Base-by-base conservation (phyloP, 2,113 vertebrate genomes). In the Ciconia maguari region DNA sequence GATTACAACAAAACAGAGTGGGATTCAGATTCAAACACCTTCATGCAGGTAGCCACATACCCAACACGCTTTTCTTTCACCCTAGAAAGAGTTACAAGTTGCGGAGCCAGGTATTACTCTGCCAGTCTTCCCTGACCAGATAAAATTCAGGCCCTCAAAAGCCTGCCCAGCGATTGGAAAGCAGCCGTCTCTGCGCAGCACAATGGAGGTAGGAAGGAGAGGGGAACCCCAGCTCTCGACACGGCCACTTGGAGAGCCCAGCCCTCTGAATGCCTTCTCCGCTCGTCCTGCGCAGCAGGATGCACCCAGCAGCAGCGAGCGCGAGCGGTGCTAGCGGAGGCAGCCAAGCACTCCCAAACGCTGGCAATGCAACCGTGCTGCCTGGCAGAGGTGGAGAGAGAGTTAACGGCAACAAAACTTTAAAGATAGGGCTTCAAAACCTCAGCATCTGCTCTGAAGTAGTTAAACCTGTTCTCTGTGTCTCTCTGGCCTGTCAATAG, bases 171-270 rank as follows among this genome's bases (percentile, higher is more conserved):
- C 1, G 2, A 29, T 1, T 32, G n/a, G 32, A 58, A 84, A 93
- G 34, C 36, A 41, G n/a, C 48, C 0, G 0, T 38, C 65, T 61
- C 27, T 64, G 55, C n/a, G 64, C 6, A 26, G 19, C 0, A 0
- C 11, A 18, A 52, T 4, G 17, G 34, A 76, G 8, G 13, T 6
- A 49, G 52, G 58, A 72, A 90, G 34, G 32, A 68, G 20, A 30
- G 13, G 9, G 16, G 25, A 84, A 16, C 10, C 16, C 11, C 42
- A 52, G 0, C 7, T 42, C 38, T 41, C 0, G 0, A 18, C 44
- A 38, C 9, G 1, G 4, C 8, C 16, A 24, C 70, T 55, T 8
- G 3, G 42, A 60, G 27, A 76, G 12, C 29, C 48, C 48, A 58
- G 41, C 4, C 2, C n/a, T 71, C 13, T 24, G 36, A 74, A 44